These are phyloP conservation scores for Tethya wilhelma DNA, from an alignment of 37 sponge, comb jelly and placozoan genomes.

Conservation along the genomic window DNA sequence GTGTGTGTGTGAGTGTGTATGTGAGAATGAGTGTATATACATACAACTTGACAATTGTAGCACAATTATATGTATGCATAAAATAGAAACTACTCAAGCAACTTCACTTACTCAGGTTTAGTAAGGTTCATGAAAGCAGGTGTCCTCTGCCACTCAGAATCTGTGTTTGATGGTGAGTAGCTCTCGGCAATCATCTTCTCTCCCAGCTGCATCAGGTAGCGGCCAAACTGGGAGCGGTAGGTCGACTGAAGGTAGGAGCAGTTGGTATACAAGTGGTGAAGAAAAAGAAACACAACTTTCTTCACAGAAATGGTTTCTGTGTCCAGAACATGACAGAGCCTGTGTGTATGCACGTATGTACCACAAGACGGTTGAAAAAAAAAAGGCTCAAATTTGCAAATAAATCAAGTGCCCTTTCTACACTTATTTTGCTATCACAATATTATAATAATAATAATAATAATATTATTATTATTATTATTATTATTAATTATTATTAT, in stretches of 20 bases:
- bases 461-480: too few relatives aligned
- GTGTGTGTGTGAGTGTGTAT: too few relatives aligned
- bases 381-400: neutral
- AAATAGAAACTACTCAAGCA: too few relatives aligned
- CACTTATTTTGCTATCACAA: too few relatives aligned
- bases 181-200: constrained; percentile 12
- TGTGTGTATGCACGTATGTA: neutral
- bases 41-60: too few relatives aligned
- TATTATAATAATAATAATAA: too few relatives aligned
- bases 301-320: constrained; percentile 45
- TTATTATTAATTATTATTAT: neutral
- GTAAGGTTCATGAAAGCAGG: neutral
- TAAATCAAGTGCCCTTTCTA: too few relatives aligned
- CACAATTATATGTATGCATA: too few relatives aligned
- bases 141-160: constrained; percentile 28
- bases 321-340: constrained; percentile 59
- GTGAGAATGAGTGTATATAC: too few relatives aligned
- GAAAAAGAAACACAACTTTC: constrained; percentile 73
- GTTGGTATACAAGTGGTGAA: constrained; percentile 68
- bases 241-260: constrained; percentile 72
- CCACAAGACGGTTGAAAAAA: neutral
- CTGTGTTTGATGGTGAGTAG: constrained; percentile 33
- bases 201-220: neutral
- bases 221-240: constrained; percentile 19
- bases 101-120: constrained; percentile 50